A percentile compares a stretch with the other conserved stretches of the same genome.
phyloP scores from a whole-genome alignment of 2,113 vertebrate genomes.

The Aptenodytes forsteri region DNA sequence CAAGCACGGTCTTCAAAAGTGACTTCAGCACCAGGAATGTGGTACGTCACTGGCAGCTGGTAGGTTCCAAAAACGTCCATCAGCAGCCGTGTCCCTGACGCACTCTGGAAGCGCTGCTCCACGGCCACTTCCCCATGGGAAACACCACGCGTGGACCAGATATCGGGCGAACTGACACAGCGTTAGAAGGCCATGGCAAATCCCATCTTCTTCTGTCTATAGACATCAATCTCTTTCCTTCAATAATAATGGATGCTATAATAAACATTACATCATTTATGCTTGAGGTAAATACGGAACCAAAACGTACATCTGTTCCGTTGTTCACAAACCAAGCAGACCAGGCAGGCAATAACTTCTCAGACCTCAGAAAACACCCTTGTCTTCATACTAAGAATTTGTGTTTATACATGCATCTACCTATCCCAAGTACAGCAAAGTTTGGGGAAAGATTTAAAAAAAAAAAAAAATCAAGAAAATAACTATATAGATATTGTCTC shows the following conservation, averaged over 20 bases:
- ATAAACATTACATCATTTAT: not conserved
- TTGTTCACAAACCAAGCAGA: not conserved
- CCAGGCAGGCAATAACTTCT: not conserved
- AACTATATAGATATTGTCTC: not conserved
- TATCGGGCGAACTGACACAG: not conserved
- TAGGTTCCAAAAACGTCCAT: not conserved
- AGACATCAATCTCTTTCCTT: not conserved
- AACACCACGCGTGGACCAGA: fast-evolving
- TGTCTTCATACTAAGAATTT: not conserved
- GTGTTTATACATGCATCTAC: not conserved
- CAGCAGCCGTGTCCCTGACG: not conserved
- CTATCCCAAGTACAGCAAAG: not conserved
- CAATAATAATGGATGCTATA: not conserved
- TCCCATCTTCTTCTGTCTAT: not conserved
- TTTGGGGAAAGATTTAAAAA: not conserved
- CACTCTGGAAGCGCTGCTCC: not conserved
- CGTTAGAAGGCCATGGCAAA: not conserved
- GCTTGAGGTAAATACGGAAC: not conserved
- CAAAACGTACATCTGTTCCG: not conserved
- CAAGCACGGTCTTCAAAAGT: not conserved
- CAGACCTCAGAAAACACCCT: not conserved
- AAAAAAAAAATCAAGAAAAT: not conserved
- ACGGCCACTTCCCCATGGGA: not conserved
- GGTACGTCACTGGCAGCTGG: not conserved
- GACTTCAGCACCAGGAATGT: not conserved